Conservation (phyloP, 2,888 invertebrate genomes). For the Nebria brevicollis region DNA sequence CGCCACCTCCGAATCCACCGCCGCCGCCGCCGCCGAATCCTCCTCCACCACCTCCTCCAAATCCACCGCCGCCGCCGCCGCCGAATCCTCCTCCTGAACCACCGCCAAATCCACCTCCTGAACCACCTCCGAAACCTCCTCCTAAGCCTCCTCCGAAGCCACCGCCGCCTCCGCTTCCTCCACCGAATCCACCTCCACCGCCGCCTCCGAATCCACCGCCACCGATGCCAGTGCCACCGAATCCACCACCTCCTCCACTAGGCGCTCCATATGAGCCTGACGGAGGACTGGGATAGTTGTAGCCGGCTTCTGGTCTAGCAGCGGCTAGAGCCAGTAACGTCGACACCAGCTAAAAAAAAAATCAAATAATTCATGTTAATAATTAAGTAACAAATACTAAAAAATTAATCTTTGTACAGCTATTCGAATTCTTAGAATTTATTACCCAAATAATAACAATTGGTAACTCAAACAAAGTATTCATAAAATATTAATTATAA, state of each 20-base stretch:
- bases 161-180: slow-evolving; percentile 51
- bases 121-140: slow-evolving; percentile 48
- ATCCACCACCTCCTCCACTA: slow-evolving; percentile 59
- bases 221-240: slow-evolving; percentile 47
- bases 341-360: slow-evolving; percentile 58
- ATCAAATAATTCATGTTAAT: slow-evolving; percentile 7
- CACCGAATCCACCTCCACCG: slow-evolving; percentile 54
- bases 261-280: slow-evolving; percentile 61
- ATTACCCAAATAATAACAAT: neutral
- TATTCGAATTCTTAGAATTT: neutral
- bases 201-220: slow-evolving; percentile 54
- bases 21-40: slow-evolving; percentile 31
- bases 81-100: slow-evolving; percentile 50
- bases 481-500: neutral
- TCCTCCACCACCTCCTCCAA: slow-evolving; percentile 25
- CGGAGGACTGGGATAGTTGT: slow-evolving; percentile 66
- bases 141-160: slow-evolving; percentile 52
- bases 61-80: slow-evolving; percentile 44
- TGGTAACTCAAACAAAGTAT: neutral
- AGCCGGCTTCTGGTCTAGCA: slow-evolving; percentile 70
- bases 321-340: slow-evolving; percentile 69
- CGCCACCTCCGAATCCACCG: slow-evolving; percentile 44
- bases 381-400: neutral
- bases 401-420: neutral
- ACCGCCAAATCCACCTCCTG: slow-evolving; percentile 48